Base-by-base conservation (phyloP, 2,888 invertebrate genomes). In the Folsomia candida region DNA sequence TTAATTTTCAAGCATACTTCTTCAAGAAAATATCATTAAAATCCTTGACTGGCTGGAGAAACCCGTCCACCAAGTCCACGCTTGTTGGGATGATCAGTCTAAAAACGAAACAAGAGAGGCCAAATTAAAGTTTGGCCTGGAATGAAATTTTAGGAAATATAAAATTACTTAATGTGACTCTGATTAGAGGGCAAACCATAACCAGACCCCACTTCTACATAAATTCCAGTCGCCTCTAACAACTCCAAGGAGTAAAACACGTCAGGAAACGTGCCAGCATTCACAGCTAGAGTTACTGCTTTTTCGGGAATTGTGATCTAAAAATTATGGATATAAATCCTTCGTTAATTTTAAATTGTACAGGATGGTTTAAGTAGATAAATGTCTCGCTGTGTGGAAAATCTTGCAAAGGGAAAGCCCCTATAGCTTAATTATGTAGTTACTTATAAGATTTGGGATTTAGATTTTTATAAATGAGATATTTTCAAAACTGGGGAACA, bases 251-350 rank as follows among this genome's bases (percentile, higher is more conserved):
- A 11, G 20, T 57, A 57, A 57, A 57, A 57, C 11, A 18, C 6
- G 20, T 57, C 57, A 6, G 22, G 22, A 11, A 6, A 6, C 6
- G 6, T 11, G 9, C 57, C 57, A 11, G 9, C 6, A 11, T 6
- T n/a, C 20, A 6, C 20, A 11, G 57, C 57, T n/a, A 6, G n/a
- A 18, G 9, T 11, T 57, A 6, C 20, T 6, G 57, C 57, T 22
- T 57, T 57, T 57, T n/a, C 22, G 11, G 57, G 57, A n/a, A 57
- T 6, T n/a, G 57, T 57, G 11, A 57, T 57, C 57, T 57, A n/a
- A n/a, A n/a, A n/a, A n/a, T n/a, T n/a, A n/a, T n/a, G n/a, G n/a
- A n/a, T n/a, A n/a, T n/a, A n/a, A n/a, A n/a, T n/a, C n/a, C n/a
- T n/a, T n/a, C n/a, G n/a, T n/a, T n/a, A n/a, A n/a, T n/a, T n/a